Base-by-base conservation (phyloP, 2,113 vertebrate genomes). In the Copsychus sechellarum region DNA sequence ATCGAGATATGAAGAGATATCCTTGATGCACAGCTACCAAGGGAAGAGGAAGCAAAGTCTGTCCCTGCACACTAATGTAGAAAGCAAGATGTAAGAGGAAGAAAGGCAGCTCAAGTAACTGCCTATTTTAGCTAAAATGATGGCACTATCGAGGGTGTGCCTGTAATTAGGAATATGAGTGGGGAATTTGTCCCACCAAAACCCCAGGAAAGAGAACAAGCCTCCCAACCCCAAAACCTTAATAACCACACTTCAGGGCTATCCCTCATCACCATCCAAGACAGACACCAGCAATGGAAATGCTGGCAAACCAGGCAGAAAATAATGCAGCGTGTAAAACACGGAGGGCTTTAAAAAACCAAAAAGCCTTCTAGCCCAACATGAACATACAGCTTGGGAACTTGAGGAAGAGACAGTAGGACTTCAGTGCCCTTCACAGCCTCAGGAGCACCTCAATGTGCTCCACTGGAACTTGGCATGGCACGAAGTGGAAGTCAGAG, bases 81-180 rank as follows among this genome's bases (percentile, higher is more conserved):
- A 84, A 91, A 92, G 17, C 42, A 84, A 71, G 60, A 86, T 34
- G 61, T 86, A 94, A 92, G 84, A 94, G 72, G 76, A 94, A 94
- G 78, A 72, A 76, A 84, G 24, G 53, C 77, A 91, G 70, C 88
- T 81, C 19, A 8, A 91, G 20, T 5, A 86, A 58, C 22, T 40
- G 72, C 24, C 45, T 48, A 24, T 54, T 92, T 86, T 40, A 72
- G 90, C 38, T 26, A 15, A 76, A 65, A 80, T 0, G 0, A 43
- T 20, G 28, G n/a, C 50, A 85, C 56, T 9, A 72, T 4, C 1
- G 2, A 93, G 22, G 28, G 13, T 14, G 47, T 22, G 45, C 23
- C 50, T 86, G 50, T 19, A 48, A 60, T 51, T 53, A 65, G 51
- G 25, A 60, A 73, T 8, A 3, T 0, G 4, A 34, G 21, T 21